Percentiles rank a stretch among this genome's conserved stretches.
Evolutionary conservation across 2,113 vertebrate species (phyloP).

Genomic region (Pyrgilauda ruficollis): DNA sequence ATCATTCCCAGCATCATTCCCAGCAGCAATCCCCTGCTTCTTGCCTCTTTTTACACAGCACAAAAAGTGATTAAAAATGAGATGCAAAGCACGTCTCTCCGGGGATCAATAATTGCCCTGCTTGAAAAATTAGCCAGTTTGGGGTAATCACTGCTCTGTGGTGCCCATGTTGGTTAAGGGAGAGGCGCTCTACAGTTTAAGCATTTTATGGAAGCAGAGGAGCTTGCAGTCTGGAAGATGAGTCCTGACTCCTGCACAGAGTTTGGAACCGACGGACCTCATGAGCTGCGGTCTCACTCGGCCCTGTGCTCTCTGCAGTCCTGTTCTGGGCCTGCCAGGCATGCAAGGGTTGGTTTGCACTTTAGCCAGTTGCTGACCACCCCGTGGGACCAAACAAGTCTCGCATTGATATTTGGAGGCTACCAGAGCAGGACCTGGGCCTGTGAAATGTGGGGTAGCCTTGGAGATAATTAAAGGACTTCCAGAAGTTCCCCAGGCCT

Average conservation of each 20-base stretch:
- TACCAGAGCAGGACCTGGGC: slow-evolving; percentile 22
- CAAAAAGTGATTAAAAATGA: slow-evolving; percentile 43
- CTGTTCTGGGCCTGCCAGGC: background rate
- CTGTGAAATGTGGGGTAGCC: background rate
- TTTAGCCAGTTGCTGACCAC: slow-evolving; percentile 68
- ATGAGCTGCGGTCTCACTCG: accelerated
- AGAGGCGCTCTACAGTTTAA: background rate
- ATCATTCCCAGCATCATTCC: background rate
- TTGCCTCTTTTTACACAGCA: background rate
- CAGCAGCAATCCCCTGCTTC: background rate
- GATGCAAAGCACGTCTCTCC: background rate
- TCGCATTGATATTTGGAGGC: slow-evolving; percentile 54
- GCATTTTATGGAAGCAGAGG: background rate
- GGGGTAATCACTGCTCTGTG: background rate
- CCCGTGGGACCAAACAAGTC: slow-evolving; percentile 64
- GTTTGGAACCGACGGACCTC: background rate
- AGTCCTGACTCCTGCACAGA: background rate
- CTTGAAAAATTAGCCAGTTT: slow-evolving; percentile 26
- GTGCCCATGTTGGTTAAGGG: background rate
- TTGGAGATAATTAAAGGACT: background rate
- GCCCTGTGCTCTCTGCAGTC: background rate
- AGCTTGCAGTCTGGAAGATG: background rate
- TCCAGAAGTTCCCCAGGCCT: background rate
- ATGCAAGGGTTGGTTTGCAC: slow-evolving; percentile 64
- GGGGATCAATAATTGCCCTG: background rate